phyloP scores from a whole-genome alignment of 2,888 invertebrate species.

The Dicyrtomina minuta region DNA sequence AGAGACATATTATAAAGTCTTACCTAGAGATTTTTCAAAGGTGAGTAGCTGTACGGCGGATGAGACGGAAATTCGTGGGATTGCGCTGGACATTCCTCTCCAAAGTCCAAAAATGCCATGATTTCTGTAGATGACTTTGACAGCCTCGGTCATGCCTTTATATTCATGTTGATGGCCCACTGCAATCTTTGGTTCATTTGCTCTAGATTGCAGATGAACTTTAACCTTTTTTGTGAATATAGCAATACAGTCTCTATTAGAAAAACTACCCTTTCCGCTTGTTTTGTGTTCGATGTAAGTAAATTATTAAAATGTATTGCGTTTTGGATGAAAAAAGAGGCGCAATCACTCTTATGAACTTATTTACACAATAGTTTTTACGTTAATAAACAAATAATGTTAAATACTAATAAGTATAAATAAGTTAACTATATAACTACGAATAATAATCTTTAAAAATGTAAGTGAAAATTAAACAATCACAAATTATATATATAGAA shows the following conservation, averaged over 20 bases:
- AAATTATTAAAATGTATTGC: not conserved
- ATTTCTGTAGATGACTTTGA: conserved; percentile 59
- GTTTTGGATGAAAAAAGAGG: not conserved
- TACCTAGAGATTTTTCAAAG: conserved; percentile 69
- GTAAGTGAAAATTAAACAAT: not conserved
- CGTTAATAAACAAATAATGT: not conserved
- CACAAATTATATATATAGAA: not conserved
- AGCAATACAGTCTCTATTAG: not conserved
- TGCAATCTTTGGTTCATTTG: conserved; percentile 69
- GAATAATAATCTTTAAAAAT: not conserved
- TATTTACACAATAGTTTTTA: not conserved
- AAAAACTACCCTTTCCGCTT: not conserved
- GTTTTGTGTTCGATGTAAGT: conserved; percentile 4
- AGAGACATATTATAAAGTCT: conserved; percentile 5
- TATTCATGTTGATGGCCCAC: conserved; percentile 85
- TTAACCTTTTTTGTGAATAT: conserved; percentile 63
- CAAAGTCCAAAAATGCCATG: conserved; percentile 68
- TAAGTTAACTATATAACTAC: not conserved
- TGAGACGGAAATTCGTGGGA: conserved; percentile 75
- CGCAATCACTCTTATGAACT: not conserved
- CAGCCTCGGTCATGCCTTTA: conserved; percentile 66
- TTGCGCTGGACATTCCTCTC: conserved; percentile 73
- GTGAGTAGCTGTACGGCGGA: conserved; percentile 82
- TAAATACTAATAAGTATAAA: not conserved
- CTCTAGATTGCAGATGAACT: conserved; percentile 75